Evolutionary conservation across 2,797 vertebrate genomes (phyloP), one percentile per base, ranked within the genome.

Genomic region (Furcifer pardalis): DNA sequence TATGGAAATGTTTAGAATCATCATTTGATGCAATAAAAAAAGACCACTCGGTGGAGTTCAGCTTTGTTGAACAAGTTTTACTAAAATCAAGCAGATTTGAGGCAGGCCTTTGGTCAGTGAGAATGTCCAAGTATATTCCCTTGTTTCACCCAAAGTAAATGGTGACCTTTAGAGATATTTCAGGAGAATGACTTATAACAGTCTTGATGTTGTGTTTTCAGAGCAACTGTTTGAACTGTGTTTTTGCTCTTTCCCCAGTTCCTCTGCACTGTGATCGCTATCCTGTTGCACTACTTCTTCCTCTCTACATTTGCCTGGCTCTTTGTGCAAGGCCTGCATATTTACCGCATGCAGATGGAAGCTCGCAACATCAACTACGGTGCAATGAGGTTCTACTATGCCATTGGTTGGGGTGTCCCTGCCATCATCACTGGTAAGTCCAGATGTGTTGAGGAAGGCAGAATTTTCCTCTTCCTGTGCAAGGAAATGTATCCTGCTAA

Each of bases 381-480:
- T 1, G 97, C 98, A 88, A 99, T 99, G 99, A 97, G 98, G 87
- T 99, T 99, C 96, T 99, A 99, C 94, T 99, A 99, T 0, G 97
- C 98, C 92, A 98, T 99, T 3, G 99, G 99, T 92, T 99, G 98
- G 98, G 99, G 99, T 0, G 97, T 99, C 42, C 98, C 99, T 0
- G 98, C 99, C 56, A 97, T 99, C 88, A 98, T 99, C 93, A 98
- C 98, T 27, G 99, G 99, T 99, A 74, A 85, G 92, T 87, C 75
- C 79, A 42, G 83, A 77, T 12, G n/a, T 44, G 23, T 69, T 77
- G 60, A 60, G 79, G 44, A 82, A 65, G 56, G 5, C 65, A 73
- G 56, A 32, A 44, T 49, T 52, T 46, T 23, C n/a, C 17, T 12
- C 5, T 21, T 7, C 19, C 25, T 42, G 2, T 49, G 6, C 27